A percentile compares a stretch with the other conserved stretches of the same genome.
Evolutionary conservation across 2,888 invertebrate species (phyloP).

Genomic region (Cephus rjabovi): DNA sequence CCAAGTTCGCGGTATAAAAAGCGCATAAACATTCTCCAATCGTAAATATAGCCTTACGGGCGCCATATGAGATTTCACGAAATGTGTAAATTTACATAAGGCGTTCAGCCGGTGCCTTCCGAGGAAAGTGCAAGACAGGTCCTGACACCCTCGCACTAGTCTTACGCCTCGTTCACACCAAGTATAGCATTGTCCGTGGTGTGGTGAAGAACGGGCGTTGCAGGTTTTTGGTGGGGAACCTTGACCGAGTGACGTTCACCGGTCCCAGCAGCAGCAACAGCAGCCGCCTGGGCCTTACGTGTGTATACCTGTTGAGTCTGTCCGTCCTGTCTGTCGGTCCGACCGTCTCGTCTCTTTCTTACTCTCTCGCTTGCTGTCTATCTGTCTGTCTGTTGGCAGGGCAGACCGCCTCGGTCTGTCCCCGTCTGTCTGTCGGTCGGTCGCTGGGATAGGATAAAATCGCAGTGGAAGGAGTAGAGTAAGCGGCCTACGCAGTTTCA

Average conservation of each 20-base stretch:
- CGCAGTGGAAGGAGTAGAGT: slow-evolving; percentile 58
- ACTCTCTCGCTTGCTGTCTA: slow-evolving; percentile 19
- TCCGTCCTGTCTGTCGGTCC: slow-evolving; percentile 21
- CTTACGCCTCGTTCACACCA: slow-evolving; percentile 37
- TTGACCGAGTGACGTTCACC: slow-evolving; percentile 62
- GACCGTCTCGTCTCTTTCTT: slow-evolving; percentile 18
- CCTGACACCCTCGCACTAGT: slow-evolving; percentile 32
- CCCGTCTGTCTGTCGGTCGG: slow-evolving; percentile 34
- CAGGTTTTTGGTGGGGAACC: slow-evolving; percentile 59
- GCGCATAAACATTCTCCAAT: not conserved
- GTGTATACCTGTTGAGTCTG: slow-evolving; percentile 42
- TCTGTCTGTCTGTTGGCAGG: slow-evolving; percentile 25
- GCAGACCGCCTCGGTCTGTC: slow-evolving; percentile 26
- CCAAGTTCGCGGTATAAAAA: not conserved
- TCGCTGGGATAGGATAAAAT: slow-evolving; percentile 49
- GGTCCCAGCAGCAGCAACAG: slow-evolving; percentile 15
- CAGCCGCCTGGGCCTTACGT: slow-evolving; percentile 5
- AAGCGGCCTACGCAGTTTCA: slow-evolving; percentile 64
- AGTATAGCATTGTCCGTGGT: slow-evolving; percentile 54
- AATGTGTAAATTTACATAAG: not conserved
- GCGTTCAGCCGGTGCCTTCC: not conserved
- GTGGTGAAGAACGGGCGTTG: slow-evolving; percentile 16
- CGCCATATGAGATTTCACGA: not conserved
- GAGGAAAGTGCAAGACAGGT: not conserved
- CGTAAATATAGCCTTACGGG: not conserved